Evolutionary conservation across 2,888 invertebrate genomes (phyloP).

Genomic region (Ectropis crepuscularia): DNA sequence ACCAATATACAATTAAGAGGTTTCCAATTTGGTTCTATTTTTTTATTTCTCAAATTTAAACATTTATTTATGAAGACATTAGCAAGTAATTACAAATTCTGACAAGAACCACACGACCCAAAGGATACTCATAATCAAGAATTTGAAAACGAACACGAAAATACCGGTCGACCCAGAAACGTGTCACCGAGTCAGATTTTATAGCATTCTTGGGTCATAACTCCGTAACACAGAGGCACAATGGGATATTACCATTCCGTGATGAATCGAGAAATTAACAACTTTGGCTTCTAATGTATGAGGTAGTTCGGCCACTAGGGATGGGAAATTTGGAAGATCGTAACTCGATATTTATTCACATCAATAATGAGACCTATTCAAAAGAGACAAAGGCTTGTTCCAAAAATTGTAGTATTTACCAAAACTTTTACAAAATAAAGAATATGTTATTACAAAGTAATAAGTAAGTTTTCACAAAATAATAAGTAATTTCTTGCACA

Average conservation of each 20-base stretch:
- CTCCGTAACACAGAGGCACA: slow-evolving; percentile 50
- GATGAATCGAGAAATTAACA: slow-evolving; percentile 52
- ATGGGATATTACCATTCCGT: slow-evolving; percentile 52
- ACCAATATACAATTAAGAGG: no score
- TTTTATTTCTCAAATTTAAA: no score
- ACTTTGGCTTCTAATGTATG: slow-evolving; percentile 32
- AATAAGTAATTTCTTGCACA: no score
- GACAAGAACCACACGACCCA: neutral
- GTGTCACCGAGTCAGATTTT: slow-evolving; percentile 7
- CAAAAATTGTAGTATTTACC: no score
- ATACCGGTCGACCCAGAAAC: slow-evolving; percentile 5
- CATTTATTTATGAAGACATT: no score
- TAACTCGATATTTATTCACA: neutral
- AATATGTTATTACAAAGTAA: no score
- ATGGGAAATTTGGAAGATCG: slow-evolving; percentile 4
- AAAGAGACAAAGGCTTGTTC: no score
- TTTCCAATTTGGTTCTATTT: no score
- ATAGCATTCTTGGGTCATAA: slow-evolving; percentile 5
- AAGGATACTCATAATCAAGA: neutral
- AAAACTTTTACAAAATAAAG: no score
- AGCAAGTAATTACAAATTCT: no score
- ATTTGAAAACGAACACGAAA: neutral
- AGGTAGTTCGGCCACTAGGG: slow-evolving; percentile 25
- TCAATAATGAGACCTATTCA: no score
- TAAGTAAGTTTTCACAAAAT: no score